Evolutionary conservation across 2,888 invertebrate species (phyloP).

Genomic region (Lomographa bimaculata): DNA sequence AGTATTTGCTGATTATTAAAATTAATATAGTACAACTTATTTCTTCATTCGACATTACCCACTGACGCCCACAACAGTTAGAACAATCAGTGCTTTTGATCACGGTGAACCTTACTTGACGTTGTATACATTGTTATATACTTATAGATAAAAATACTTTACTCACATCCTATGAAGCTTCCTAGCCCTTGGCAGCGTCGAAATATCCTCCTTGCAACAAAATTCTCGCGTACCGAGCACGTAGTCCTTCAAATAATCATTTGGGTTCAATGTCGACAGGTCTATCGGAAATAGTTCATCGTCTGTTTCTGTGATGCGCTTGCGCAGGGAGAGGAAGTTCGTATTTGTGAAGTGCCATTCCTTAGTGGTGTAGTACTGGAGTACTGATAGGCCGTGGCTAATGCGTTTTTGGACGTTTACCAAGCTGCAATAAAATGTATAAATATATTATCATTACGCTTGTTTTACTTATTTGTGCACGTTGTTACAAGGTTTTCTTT

Average conservation of each 20-base stretch:
- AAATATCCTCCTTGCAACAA: slow-evolving; percentile 91
- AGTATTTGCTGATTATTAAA: too few species aligned
- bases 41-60: too few species aligned
- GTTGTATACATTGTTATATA: too few species aligned
- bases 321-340: slow-evolving; percentile 80
- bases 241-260: slow-evolving; percentile 77
- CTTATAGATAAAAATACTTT: too few species aligned
- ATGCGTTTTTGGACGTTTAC: slow-evolving; percentile 86
- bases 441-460: too few species aligned
- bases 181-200: slow-evolving; percentile 88
- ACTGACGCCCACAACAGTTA: too few species aligned
- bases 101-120: too few species aligned
- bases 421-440: slow-evolving; percentile 69
- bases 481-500: too few species aligned
- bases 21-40: too few species aligned
- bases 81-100: too few species aligned
- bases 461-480: too few species aligned
- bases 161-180: slow-evolving; percentile 85
- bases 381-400: slow-evolving; percentile 84
- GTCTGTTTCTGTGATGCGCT: slow-evolving; percentile 80
- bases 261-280: slow-evolving; percentile 48
- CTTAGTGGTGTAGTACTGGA: slow-evolving; percentile 92
- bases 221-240: slow-evolving; percentile 91
- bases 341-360: slow-evolving; percentile 90
- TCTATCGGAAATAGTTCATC: slow-evolving; percentile 85